A percentile compares a stretch with the other conserved stretches of the same genome.
Conservation (phyloP, 2,113 vertebrate genomes). For the Passer domesticus region DNA sequence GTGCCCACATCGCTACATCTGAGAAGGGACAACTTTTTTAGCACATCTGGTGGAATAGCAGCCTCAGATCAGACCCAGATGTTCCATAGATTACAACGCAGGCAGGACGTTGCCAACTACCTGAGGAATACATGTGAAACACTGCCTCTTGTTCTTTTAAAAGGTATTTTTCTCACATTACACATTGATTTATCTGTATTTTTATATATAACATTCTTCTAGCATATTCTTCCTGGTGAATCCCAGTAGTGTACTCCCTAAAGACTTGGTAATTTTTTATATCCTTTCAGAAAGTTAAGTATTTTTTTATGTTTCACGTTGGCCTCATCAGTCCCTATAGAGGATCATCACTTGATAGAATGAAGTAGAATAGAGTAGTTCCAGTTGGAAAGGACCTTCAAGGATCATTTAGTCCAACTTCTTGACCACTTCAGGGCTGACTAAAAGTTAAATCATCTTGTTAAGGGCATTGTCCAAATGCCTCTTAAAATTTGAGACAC, state of each 20-base stretch:
- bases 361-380: not conserved
- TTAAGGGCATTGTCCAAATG: not conserved
- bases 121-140: not conserved
- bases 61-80: not conserved
- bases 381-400: not conserved
- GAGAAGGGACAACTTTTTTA: not conserved
- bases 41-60: not conserved
- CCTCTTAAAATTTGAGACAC: not conserved
- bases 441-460: not conserved
- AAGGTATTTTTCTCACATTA: not conserved
- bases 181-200: not conserved
- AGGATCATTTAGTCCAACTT: not conserved
- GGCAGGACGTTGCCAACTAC: not conserved
- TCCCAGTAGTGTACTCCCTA: not conserved
- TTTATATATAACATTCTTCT: not conserved
- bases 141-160: not conserved
- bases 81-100: not conserved
- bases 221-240: not conserved
- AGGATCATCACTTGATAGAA: not conserved
- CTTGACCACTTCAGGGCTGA: not conserved
- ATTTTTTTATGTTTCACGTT: not conserved
- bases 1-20: not conserved
- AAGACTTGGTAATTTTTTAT: accelerated
- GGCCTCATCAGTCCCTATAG: not conserved
- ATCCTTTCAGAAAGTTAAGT: not conserved